A percentile compares a stretch with the other conserved stretches of the same genome.
Evolutionary conservation across 2,888 invertebrate species (phyloP).

Genomic region (Coelinius sp.): DNA sequence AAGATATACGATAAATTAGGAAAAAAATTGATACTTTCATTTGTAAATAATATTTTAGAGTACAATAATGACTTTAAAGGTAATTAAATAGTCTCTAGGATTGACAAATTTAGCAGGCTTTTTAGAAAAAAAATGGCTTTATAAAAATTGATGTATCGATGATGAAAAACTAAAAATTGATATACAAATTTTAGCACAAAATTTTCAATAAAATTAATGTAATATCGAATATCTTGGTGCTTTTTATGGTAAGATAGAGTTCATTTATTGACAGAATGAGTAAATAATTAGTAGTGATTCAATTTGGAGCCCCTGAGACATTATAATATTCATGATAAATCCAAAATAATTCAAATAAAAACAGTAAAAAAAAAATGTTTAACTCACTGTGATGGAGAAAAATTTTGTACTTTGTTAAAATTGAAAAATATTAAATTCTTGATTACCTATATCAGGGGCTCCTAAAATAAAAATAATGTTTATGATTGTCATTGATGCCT

Average conservation of each 20-base stretch:
- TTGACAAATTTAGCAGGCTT: not conserved
- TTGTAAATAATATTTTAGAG: no score
- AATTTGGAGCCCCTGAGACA: not conserved
- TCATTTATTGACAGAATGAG: not conserved
- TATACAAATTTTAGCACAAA: slow-evolving; percentile 2
- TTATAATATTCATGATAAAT: not conserved
- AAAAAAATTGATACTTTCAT: no score
- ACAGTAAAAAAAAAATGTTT: slow-evolving; percentile 27
- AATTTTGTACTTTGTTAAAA: slow-evolving; percentile 60
- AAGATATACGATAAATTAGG: no score
- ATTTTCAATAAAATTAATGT: not conserved
- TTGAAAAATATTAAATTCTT: slow-evolving; percentile 30
- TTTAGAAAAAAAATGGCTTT: not conserved
- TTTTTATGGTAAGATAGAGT: not conserved
- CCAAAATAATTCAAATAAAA: not conserved
- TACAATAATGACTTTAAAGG: not conserved
- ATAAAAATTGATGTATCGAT: slow-evolving; percentile 5
- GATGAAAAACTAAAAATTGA: not conserved
- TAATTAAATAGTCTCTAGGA: not conserved
- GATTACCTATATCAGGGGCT: slow-evolving; percentile 51
- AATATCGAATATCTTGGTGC: not conserved
- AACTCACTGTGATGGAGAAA: slow-evolving; percentile 60
- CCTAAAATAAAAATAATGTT: slow-evolving; percentile 51
- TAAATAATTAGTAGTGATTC: not conserved
- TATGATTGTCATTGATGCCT: slow-evolving; percentile 60